Percentiles rank a stretch among this genome's conserved stretches.
Evolutionary conservation across 2,113 vertebrate genomes (phyloP).

Genomic region (Phoenicopterus ruber): DNA sequence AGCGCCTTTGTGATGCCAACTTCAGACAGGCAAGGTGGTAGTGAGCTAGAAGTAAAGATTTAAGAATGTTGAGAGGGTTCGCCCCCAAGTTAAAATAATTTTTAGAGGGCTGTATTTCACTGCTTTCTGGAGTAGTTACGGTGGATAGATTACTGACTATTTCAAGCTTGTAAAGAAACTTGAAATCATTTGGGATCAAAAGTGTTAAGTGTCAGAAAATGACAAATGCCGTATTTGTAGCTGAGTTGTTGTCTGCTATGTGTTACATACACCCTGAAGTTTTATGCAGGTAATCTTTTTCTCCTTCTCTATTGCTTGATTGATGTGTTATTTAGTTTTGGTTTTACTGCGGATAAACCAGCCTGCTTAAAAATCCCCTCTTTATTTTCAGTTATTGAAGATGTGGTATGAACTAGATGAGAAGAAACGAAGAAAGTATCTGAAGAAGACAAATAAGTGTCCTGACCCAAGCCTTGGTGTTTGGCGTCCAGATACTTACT

Average conservation of each 20-base stretch:
- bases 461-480: slow-evolving; percentile 86
- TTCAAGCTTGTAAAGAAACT: background rate
- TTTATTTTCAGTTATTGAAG: slow-evolving; percentile 75
- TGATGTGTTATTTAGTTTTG: background rate
- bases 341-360: background rate
- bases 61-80: background rate
- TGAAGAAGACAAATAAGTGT: slow-evolving; percentile 78
- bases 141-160: background rate
- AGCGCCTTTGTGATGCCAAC: background rate
- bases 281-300: background rate
- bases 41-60: background rate
- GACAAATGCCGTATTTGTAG: accelerated
- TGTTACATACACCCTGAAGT: background rate
- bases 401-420: slow-evolving; percentile 84
- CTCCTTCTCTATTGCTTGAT: background rate
- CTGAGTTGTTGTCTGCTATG: background rate
- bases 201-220: background rate
- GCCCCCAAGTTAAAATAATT: background rate
- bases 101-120: background rate
- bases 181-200: background rate
- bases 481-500: slow-evolving; percentile 85
- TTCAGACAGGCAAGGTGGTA: background rate
- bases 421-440: slow-evolving; percentile 75
- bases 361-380: background rate
- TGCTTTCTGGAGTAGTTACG: background rate